These are phyloP conservation scores for Geodia barretti DNA, from an alignment of 37 sponge, comb jelly and placozoan genomes.

Conservation along the genomic window DNA sequence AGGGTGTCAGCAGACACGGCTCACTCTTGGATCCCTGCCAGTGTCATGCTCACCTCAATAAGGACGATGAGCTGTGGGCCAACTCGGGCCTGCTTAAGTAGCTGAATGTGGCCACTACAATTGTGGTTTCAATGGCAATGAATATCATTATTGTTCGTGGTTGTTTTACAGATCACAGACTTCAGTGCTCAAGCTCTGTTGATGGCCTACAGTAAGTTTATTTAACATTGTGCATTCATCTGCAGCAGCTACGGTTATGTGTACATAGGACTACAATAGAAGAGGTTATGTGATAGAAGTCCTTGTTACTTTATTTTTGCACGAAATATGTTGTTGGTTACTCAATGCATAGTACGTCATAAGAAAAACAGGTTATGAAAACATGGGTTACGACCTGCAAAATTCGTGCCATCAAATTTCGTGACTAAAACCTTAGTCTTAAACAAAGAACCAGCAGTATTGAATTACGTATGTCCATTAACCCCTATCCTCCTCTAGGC, in stretches of 20 bases:
- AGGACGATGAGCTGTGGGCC: slow-evolving; percentile 32
- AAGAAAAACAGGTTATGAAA: too few relatives aligned
- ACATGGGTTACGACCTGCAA: too few relatives aligned
- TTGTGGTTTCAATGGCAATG: slow-evolving; percentile 19
- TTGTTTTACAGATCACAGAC: slow-evolving; percentile 19
- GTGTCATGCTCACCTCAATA: slow-evolving; percentile 68
- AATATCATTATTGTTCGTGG: not conserved
- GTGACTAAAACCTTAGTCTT: too few relatives aligned
- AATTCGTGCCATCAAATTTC: too few relatives aligned
- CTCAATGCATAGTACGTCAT: too few relatives aligned
- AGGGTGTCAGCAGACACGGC: slow-evolving; percentile 65
- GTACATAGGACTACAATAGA: not conserved
- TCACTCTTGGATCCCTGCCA: slow-evolving; percentile 58
- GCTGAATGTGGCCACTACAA: not conserved
- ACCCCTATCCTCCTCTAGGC: slow-evolving; percentile 35
- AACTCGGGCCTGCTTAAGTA: not conserved
- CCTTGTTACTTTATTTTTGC: not conserved
- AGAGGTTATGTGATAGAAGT: not conserved
- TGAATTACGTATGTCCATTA: too few relatives aligned
- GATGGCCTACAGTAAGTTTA: slow-evolving; percentile 50
- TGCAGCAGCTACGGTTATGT: not conserved
- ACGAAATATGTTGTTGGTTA: not conserved
- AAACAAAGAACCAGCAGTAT: too few relatives aligned
- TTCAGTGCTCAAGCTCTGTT: slow-evolving; percentile 66
- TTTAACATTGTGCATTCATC: too few relatives aligned